Evolutionary conservation across 2,113 vertebrate species (phyloP).

Genomic region (Lagopus leucura): DNA sequence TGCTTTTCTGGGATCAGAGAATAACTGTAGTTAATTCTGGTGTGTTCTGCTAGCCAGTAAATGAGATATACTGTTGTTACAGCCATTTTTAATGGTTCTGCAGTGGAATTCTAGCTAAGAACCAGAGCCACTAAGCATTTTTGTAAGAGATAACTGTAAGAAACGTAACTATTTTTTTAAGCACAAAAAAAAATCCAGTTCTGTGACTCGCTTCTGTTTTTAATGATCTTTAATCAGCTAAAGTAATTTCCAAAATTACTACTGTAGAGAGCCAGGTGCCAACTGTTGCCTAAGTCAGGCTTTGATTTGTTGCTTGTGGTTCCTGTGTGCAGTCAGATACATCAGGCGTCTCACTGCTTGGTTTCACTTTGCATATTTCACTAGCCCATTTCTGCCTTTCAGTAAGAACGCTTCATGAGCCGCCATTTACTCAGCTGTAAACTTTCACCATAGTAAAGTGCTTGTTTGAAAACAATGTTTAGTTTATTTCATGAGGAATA

Average conservation of each 20-base stretch:
- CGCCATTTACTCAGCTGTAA: neutral
- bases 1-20: neutral
- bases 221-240: neutral
- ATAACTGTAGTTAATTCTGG: neutral
- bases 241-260: neutral
- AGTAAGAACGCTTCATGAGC: neutral
- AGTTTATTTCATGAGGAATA: neutral
- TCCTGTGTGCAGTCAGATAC: neutral
- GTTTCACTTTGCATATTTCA: neutral
- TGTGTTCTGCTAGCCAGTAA: rapidly evolving
- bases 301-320: slow-evolving; percentile 7
- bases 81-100: neutral
- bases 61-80: neutral
- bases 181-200: neutral
- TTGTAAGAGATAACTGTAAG: neutral
- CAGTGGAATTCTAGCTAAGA: neutral
- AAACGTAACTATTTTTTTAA: neutral
- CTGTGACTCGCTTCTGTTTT: neutral
- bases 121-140: neutral
- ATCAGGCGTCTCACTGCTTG: neutral
- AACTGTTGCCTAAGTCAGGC: neutral
- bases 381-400: neutral
- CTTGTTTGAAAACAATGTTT: neutral
- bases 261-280: neutral
- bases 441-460: neutral